Evolutionary conservation across 2,113 vertebrate species (phyloP).

Genomic region (Eidolon helvum): DNA sequence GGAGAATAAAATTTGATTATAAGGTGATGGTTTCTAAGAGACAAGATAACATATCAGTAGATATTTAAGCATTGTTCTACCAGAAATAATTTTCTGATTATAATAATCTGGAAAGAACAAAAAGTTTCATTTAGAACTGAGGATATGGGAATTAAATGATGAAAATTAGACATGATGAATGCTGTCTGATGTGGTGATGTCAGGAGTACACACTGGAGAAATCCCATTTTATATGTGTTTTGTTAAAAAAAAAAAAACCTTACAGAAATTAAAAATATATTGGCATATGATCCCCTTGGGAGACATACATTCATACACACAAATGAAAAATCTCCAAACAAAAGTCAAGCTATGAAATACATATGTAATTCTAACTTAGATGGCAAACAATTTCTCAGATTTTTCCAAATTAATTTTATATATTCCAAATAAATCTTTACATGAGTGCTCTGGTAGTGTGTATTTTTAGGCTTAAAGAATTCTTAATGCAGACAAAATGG

Average conservation of each 20-base stretch:
- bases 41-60: neutral
- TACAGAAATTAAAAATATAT: neutral
- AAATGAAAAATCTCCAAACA: neutral
- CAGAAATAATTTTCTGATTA: neutral
- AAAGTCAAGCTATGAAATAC: neutral
- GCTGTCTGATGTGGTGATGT: neutral
- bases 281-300: neutral
- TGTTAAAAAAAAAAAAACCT: neutral
- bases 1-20: neutral
- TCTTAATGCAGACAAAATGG: neutral
- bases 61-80: neutral
- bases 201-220: neutral
- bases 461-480: neutral
- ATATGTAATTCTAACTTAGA: neutral
- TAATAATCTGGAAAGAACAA: neutral
- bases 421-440: conserved; percentile 25
- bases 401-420: neutral
- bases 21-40: neutral
- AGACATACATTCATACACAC: neutral
- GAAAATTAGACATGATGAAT: conserved; percentile 1
- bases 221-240: neutral
- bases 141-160: neutral
- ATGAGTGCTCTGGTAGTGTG: neutral
- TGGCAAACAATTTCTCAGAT: neutral
- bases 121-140: neutral